Evolutionary conservation across 2,113 vertebrate genomes (phyloP).

Genomic region (Sisor rabdophorus): DNA sequence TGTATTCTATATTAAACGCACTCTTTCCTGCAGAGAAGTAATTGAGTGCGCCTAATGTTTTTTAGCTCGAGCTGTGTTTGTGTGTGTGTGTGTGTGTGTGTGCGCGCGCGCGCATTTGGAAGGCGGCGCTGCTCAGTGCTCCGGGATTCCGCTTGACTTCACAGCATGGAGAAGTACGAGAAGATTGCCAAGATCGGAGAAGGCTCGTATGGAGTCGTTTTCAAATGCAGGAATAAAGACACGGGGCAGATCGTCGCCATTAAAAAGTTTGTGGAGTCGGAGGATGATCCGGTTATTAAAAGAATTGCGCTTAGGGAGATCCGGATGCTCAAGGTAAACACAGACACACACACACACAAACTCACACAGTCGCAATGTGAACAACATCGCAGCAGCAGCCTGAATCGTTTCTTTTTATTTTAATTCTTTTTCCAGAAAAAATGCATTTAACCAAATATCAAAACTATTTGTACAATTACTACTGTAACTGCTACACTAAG

Average conservation of each 20-base stretch:
- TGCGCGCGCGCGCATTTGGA: neutral
- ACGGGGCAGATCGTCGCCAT: constrained; percentile 90
- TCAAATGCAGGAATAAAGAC: constrained; percentile 89
- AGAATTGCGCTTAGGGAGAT: constrained; percentile 92
- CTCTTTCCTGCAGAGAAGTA: neutral
- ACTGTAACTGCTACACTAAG: neutral
- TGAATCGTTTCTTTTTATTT: too few species aligned
- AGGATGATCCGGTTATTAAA: constrained; percentile 89
- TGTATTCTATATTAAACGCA: neutral
- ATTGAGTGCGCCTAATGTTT: neutral
- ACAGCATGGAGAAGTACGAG: constrained; percentile 89
- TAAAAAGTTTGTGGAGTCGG: constrained; percentile 93
- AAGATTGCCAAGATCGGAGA: constrained; percentile 90
- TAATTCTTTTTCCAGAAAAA: too few species aligned
- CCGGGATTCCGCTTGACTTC: neutral
- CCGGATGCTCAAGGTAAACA: constrained; percentile 86
- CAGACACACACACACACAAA: neutral
- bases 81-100: neutral
- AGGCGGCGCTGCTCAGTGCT: neutral
- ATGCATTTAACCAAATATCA: neutral
- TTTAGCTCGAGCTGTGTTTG: too few species aligned
- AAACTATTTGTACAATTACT: too few species aligned
- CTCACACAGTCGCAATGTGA: too few species aligned
- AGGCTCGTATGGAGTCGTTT: constrained; percentile 92
- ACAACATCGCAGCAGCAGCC: too few species aligned